Base-by-base conservation (phyloP, 2,888 invertebrate species). In the Capitulum mitella region DNA sequence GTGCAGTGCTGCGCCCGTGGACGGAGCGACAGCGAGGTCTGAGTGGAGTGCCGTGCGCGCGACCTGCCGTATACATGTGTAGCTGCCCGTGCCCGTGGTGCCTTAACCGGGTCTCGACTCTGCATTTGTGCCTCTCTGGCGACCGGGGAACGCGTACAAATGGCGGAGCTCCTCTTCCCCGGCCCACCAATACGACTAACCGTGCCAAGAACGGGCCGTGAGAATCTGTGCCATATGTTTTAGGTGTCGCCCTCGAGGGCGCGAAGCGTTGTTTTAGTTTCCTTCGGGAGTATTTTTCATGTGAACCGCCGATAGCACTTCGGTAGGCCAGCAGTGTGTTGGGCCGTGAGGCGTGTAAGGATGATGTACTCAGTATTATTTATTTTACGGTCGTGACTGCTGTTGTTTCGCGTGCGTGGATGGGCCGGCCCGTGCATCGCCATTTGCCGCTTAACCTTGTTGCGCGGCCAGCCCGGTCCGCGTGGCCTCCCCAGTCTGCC, bases 81-180 rank as follows among this genome's bases (percentile, higher is more conserved):
- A 2, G 43, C 61, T n/a, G 61, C 54, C 54, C 32, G 61, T 61
- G 16, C 14, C 58, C 32, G 14, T 61, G 19, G 61, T 61, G 61
- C 61, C 61, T 61, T 61, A 32, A 32, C 61, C 32, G 32, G 61
- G 61, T 29, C 16, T 32, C 32, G 32, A 0, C 32, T n/a, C 32
- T 32, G 61, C n/a, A n/a, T 61, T 32, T n/a, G 70, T 37, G 22
- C 37, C 70, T 3, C 16, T 32, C 5, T 22, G 22, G 70, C 19
- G 22, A n/a, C 37, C 70, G 70, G 70, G 70, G 37, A 37, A 32
- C 70, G 37, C 70, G 70, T 70, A 37, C 70, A 70, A 70, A 70
- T 70, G 37, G 70, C 37, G 14, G 10, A 70, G 37, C 70, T 70
- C 37, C 37, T 37, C 22, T 37, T 16, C n/a, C 70, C 70, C 70